These are phyloP conservation scores for Orthonyx spaldingii DNA, from an alignment of 2,113 vertebrate species.

Conservation along the genomic window DNA sequence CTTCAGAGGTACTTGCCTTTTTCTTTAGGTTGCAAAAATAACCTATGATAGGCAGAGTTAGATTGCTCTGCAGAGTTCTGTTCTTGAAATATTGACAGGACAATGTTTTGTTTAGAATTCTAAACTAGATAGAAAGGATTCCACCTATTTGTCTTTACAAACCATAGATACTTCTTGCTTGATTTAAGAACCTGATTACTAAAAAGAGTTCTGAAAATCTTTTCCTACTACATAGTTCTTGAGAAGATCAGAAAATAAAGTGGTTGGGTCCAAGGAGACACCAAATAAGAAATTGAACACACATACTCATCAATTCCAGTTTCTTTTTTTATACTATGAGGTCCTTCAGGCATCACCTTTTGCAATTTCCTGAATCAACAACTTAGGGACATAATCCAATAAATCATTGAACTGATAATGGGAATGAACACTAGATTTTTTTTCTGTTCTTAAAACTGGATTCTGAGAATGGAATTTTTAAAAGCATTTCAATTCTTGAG, in stretches of 20 bases:
- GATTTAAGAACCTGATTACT: neutral
- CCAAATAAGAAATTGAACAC: neutral
- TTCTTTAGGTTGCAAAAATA: neutral
- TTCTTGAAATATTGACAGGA: neutral
- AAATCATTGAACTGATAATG: neutral
- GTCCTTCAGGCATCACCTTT: neutral
- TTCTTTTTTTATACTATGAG: neutral
- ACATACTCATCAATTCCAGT: neutral
- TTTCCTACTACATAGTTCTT: neutral
- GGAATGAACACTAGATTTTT: neutral
- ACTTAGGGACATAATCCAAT: neutral
- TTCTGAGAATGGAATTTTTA: neutral
- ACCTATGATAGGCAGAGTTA: neutral
- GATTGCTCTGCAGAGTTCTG: neutral
- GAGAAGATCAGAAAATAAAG: neutral
- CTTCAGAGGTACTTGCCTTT: neutral
- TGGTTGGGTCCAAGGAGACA: neutral
- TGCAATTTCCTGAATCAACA: constrained; percentile 2
- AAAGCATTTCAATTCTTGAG: neutral
- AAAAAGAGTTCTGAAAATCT: neutral
- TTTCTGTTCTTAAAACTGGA: neutral
- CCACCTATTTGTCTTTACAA: neutral
- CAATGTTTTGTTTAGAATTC: neutral
- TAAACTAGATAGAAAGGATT: neutral
- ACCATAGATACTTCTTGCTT: neutral